A percentile compares a stretch with the other conserved stretches of the same genome.
Conservation (phyloP, 2,113 vertebrate species). For the Morphnarchus princeps region DNA sequence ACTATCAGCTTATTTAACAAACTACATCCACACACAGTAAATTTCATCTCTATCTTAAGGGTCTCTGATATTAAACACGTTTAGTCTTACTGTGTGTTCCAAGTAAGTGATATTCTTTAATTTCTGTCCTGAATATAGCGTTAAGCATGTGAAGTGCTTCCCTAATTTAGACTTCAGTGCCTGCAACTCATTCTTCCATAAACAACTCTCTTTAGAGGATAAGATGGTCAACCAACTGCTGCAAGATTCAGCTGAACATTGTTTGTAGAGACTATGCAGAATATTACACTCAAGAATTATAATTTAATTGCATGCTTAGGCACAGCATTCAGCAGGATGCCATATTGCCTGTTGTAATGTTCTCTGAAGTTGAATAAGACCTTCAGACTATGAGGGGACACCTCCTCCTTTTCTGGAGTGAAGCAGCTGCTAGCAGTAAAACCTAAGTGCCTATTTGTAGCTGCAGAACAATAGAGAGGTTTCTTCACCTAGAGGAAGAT, state of each 20-base stretch:
- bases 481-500: background rate
- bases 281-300: background rate
- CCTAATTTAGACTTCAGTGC: background rate
- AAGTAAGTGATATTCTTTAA: background rate
- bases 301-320: background rate
- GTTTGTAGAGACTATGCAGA: background rate
- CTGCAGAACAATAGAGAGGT: background rate
- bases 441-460: background rate
- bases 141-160: background rate
- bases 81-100: background rate
- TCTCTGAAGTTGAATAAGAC: conserved; percentile 18
- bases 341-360: background rate
- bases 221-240: background rate
- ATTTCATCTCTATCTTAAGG: background rate
- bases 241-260: background rate
- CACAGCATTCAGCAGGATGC: background rate
- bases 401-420: background rate
- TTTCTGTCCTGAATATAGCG: background rate
- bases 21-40: background rate
- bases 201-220: background rate
- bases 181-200: background rate
- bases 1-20: background rate
- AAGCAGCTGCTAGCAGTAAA: conserved; percentile 29
- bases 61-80: background rate
- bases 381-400: background rate